Percentiles rank a stretch among this genome's conserved stretches.
Conservation (phyloP, 2,113 vertebrate species). For the Gobius niger region DNA sequence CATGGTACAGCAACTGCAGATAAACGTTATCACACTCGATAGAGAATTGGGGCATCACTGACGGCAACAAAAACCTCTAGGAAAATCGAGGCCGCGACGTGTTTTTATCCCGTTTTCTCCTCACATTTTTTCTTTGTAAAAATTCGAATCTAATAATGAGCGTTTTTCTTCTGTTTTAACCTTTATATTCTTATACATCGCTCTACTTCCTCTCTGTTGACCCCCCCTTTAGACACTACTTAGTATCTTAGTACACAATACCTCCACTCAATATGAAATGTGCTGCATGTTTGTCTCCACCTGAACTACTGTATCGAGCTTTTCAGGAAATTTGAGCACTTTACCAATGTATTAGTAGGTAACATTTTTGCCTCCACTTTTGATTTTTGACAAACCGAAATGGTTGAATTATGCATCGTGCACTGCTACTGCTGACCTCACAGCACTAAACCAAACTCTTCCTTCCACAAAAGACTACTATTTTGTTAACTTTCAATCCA, state of each 20-base stretch:
- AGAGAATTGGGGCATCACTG: not conserved
- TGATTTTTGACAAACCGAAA: constrained; percentile 15
- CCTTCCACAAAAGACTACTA: constrained; percentile 12
- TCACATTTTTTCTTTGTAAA: no score
- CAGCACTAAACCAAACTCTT: constrained; percentile 55
- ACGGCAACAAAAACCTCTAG: no score
- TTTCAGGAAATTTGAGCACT: constrained; percentile 48
- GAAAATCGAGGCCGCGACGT: no score
- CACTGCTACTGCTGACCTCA: constrained; percentile 63
- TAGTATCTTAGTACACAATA: constrained; percentile 39
- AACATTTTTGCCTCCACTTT: constrained; percentile 49
- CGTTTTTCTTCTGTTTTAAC: no score
- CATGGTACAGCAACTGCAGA: constrained; percentile 7
- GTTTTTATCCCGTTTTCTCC: no score
- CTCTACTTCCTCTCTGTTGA: not conserved
- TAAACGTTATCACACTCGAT: constrained; percentile 7
- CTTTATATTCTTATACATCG: no score
- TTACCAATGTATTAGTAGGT: constrained; percentile 51
- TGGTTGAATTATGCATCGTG: constrained; percentile 47
- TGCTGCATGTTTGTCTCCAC: constrained; percentile 42
- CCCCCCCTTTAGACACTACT: not conserved
- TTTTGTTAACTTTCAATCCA: constrained; percentile 20
- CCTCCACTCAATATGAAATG: constrained; percentile 56
- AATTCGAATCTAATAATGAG: no score
- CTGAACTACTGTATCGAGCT: constrained; percentile 15